These are phyloP conservation scores for Chloromyia formosa DNA, from an alignment of 2,888 invertebrate species.

Conservation along the genomic window DNA sequence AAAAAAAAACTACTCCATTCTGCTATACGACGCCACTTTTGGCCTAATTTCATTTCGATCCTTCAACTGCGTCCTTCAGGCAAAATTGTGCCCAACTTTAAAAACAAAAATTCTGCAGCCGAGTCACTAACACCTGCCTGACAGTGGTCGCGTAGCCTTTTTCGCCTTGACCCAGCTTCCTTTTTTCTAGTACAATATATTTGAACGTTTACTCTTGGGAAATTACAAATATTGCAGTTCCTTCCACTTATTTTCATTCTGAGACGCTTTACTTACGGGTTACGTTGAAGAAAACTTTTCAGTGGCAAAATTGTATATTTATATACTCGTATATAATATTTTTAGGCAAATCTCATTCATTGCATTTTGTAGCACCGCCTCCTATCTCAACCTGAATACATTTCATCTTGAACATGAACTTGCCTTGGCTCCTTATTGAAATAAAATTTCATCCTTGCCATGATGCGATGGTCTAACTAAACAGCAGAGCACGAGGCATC, in stretches of 20 bases:
- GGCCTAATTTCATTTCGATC: no score
- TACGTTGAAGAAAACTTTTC: no score
- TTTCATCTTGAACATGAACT: not conserved
- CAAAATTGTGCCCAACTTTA: conserved; percentile 4
- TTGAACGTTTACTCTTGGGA: conserved; percentile 38
- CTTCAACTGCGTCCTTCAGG: no score
- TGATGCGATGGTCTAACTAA: no score
- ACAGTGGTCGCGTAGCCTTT: no score
- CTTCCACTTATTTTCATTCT: conserved; percentile 26
- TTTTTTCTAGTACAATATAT: not conserved
- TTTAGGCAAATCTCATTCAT: not conserved
- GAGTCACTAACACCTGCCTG: no score
- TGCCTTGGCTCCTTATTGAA: conserved; percentile 2
- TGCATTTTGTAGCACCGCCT: not conserved
- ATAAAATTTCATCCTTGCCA: not conserved
- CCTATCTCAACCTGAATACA: not conserved
- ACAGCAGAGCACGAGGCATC: no score
- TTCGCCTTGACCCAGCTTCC: conserved; percentile 10
- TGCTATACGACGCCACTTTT: no score
- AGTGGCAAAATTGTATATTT: not conserved
- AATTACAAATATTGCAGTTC: conserved; percentile 43
- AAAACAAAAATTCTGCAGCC: no score
- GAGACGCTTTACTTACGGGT: not conserved
- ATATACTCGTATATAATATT: not conserved
- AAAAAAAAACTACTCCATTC: no score